Conservation (phyloP, 1,140 invertebrate genomes). For the Zophobas morio region DNA sequence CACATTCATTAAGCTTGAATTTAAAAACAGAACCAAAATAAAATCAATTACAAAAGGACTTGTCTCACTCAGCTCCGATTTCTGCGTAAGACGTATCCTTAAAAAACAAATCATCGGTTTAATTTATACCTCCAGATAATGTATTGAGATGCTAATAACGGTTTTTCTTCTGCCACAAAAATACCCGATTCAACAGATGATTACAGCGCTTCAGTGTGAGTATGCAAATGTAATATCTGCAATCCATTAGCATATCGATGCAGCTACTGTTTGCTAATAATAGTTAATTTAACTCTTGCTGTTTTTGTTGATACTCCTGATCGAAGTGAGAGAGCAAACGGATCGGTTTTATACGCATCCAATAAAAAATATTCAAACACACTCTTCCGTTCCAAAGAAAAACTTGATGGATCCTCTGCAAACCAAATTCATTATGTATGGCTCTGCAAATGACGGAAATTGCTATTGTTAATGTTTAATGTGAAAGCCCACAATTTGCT, state of each 20-base stretch:
- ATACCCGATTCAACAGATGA: background rate
- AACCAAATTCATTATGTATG: conserved; percentile 31
- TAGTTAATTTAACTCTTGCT: background rate
- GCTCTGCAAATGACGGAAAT: conserved; percentile 38
- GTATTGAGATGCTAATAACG: too few species aligned
- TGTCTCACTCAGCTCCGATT: too few species aligned
- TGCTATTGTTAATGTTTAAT: conserved; percentile 39
- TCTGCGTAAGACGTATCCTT: too few species aligned
- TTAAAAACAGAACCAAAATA: too few species aligned
- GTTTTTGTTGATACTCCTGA: background rate
- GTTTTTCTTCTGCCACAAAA: too few species aligned
- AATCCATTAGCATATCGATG: conserved; percentile 32
- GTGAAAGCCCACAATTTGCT: conserved; percentile 23
- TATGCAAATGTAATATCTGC: conserved; percentile 41
- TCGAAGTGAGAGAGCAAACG: background rate
- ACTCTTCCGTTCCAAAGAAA: conserved; percentile 17
- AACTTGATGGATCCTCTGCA: conserved; percentile 34
- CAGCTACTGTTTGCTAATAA: conserved; percentile 4
- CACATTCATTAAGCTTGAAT: too few species aligned
- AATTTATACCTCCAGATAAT: too few species aligned
- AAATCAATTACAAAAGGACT: too few species aligned
- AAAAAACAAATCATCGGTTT: too few species aligned
- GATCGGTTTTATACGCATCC: background rate
- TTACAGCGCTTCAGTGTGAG: conserved; percentile 11
- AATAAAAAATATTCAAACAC: background rate